Conservation (phyloP, 1,140 invertebrate species). For the Hetaerina americana region DNA sequence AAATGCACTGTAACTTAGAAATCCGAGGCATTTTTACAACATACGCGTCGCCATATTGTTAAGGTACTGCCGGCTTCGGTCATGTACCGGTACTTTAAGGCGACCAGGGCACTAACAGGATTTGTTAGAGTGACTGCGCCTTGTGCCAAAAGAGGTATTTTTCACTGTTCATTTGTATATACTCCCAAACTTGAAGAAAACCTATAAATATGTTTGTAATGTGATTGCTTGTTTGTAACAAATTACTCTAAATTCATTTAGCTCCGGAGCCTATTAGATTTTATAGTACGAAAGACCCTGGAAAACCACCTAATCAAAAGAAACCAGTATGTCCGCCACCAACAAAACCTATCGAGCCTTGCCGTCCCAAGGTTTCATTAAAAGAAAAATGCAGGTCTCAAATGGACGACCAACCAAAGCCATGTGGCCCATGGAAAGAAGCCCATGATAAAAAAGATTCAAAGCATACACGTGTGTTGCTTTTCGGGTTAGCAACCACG, state of each 20-base stretch:
- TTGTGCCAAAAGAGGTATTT: not conserved
- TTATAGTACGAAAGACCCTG: not conserved
- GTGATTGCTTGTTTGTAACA: not conserved
- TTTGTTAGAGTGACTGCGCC: not conserved
- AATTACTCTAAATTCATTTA: not conserved
- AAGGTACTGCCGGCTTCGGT: not conserved
- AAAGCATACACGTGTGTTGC: not conserved
- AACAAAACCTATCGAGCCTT: not conserved
- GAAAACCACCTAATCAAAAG: not conserved
- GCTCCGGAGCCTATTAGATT: not conserved
- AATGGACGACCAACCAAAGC: not conserved
- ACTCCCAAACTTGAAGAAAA: not conserved
- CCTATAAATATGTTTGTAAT: not conserved
- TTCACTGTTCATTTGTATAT: not conserved
- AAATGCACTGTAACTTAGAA: not conserved
- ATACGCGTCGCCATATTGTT: not conserved
- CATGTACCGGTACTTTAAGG: not conserved
- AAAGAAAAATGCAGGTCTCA: not conserved
- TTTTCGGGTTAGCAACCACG: not conserved
- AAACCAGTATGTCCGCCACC: not conserved
- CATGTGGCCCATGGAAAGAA: not conserved
- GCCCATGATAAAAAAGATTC: not conserved
- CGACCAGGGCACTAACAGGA: not conserved
- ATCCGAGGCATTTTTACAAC: not conserved
- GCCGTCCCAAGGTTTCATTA: not conserved